Evolutionary conservation across 2,888 invertebrate species (phyloP).

Genomic region (Carpatolechia fugitivella): DNA sequence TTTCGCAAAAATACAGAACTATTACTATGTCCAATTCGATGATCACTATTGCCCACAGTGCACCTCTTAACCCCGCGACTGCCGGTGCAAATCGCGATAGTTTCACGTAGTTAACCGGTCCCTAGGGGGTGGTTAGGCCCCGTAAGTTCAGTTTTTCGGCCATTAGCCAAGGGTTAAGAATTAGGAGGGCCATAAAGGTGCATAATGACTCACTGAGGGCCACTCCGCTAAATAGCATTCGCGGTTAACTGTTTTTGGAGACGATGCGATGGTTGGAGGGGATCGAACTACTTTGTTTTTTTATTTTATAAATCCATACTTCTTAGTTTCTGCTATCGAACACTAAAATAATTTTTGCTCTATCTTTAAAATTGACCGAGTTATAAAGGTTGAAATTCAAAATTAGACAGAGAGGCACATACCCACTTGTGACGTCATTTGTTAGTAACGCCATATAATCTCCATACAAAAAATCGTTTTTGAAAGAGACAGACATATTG

Average conservation of each 20-base stretch:
- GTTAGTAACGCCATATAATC: too few species aligned
- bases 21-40: neutral
- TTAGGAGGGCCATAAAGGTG: slow-evolving; percentile 69
- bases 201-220: slow-evolving; percentile 69
- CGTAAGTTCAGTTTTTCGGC: slow-evolving; percentile 75
- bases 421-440: too few species aligned
- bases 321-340: too few species aligned
- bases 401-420: too few species aligned
- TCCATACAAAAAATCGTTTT: too few species aligned
- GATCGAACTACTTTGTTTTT: neutral
- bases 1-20: neutral
- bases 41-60: neutral
- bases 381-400: too few species aligned
- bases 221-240: slow-evolving; percentile 45
- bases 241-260: slow-evolving; percentile 1
- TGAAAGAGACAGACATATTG: too few species aligned
- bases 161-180: slow-evolving; percentile 71
- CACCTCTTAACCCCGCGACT: slow-evolving; percentile 13
- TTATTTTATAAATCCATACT: too few species aligned
- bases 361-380: too few species aligned
- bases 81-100: slow-evolving; percentile 49
- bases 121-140: slow-evolving; percentile 58
- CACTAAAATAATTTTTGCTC: too few species aligned
- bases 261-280: neutral
- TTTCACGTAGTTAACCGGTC: slow-evolving; percentile 55